Evolutionary conservation across 2,797 vertebrate genomes (phyloP).

Genomic region (Phrynocephalus forsythii): DNA sequence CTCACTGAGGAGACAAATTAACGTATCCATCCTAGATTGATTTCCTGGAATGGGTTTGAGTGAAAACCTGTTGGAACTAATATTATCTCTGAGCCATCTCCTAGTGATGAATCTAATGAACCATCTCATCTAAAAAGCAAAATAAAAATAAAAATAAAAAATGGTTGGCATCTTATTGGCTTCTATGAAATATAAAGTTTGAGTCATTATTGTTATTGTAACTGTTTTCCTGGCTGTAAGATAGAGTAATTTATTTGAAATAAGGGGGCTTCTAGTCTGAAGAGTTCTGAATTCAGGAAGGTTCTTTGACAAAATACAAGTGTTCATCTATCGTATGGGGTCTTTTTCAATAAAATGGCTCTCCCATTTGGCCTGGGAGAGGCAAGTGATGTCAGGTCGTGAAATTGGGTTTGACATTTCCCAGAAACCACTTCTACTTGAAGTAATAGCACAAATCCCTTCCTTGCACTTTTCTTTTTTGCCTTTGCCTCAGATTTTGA

Average conservation of each 20-base stretch:
- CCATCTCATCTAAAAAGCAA: conserved; percentile 33
- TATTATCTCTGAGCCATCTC: conserved; percentile 45
- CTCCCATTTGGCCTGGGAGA: conserved; percentile 2
- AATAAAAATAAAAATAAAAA: conserved; percentile 23
- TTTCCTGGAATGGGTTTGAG: conserved; percentile 55
- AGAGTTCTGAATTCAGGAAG: conserved; percentile 59
- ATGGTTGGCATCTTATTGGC: conserved; percentile 45
- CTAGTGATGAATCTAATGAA: conserved; percentile 63
- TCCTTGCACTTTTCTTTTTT: conserved; percentile 32
- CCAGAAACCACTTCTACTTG: conserved; percentile 18
- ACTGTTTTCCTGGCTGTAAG: conserved; percentile 9
- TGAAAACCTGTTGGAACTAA: conserved; percentile 43
- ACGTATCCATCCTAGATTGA: conserved; percentile 54
- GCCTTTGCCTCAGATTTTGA: conserved; percentile 42
- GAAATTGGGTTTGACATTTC: conserved; percentile 21
- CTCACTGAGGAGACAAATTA: conserved; percentile 61
- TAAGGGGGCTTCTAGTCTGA: conserved; percentile 29
- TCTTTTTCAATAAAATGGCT: conserved; percentile 5
- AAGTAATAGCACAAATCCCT: conserved; percentile 16
- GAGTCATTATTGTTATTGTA: conserved; percentile 32
- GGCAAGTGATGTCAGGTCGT: not conserved
- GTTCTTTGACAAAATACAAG: conserved; percentile 47
- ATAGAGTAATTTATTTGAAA: conserved; percentile 22
- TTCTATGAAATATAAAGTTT: conserved; percentile 34
- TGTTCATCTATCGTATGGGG: conserved; percentile 31